phyloP scores from a whole-genome alignment of 2,113 vertebrate genomes.

The Athene noctua region DNA sequence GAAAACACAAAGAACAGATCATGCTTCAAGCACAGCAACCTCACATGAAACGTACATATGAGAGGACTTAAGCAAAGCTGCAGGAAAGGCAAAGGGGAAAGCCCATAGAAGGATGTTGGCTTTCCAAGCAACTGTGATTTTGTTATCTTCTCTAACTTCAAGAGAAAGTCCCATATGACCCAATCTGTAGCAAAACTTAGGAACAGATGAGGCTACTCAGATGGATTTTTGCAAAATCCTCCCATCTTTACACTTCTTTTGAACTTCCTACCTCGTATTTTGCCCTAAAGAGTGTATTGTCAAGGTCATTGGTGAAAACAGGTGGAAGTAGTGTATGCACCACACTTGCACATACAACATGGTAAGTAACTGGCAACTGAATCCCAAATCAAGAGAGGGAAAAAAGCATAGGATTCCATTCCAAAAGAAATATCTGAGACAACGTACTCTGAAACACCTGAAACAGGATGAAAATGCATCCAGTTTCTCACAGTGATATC shows the following conservation, averaged over 20 bases:
- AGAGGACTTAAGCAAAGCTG: neutral
- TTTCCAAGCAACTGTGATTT: neutral
- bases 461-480: neutral
- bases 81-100: neutral
- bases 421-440: neutral
- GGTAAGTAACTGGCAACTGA: neutral
- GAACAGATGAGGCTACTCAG: neutral
- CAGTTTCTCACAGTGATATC: neutral
- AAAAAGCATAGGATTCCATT: neutral
- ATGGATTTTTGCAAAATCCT: neutral
- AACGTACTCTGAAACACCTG: neutral
- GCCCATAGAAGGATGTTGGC: neutral
- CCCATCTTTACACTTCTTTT: neutral
- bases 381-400: neutral
- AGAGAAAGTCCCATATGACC: neutral
- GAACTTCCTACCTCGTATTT: neutral
- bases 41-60: fast-evolving
- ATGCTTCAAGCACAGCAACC: neutral
- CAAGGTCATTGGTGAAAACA: neutral
- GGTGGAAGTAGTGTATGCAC: neutral
- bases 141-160: neutral
- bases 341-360: neutral
- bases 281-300: neutral
- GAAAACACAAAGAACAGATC: neutral
- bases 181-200: neutral